Base-by-base conservation (phyloP, 2,113 vertebrate genomes). In the Malaclemys terrapin region DNA sequence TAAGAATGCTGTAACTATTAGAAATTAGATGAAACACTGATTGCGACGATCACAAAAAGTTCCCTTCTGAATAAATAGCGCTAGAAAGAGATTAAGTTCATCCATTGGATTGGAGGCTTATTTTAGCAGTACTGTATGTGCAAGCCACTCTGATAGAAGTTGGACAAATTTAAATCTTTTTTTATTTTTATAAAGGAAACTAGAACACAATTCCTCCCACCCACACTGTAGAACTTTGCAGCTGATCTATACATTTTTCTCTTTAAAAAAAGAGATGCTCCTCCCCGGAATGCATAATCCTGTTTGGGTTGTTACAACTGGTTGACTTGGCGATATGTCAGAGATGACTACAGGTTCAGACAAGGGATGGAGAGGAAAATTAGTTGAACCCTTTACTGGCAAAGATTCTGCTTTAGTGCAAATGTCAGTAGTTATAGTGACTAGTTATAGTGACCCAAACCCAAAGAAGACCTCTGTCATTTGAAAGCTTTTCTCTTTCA, bases 1-100 rank as follows among this genome's bases (percentile, higher is more conserved):
- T 59, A n/a, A 78, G 31, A 75, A 52, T 75, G 82, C 5, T 89
- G 54, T 95, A 87, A 16, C 89, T 91, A 91, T 78, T 49, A 84
- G 56, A 93, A 88, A 62, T 3, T 25, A n/a, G 12, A 6, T 75
- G 50, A 13, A 85, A 31, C 29, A 3, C 3, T 4, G 27, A n/a
- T 95, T 81, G 83, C 20, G 59, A 92, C 1, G 89, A 94, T 29
- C 25, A 84, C 85, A 38, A 49, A 82, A 5, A 83, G 47, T 1
- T 57, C 12, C 4, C 79, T 82, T 94, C 76, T 91, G 25, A n/a
- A 87, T 69, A 80, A 87, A 79, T 10, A 89, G 24, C 25, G 31
- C 22, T 62, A 13, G 12, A 59, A 89, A 90, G 24, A 35, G 14
- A 42, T 14, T 20, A 54, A 84, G 47, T 47, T 85, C 19, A 90